These are phyloP conservation scores for Allobates femoralis DNA, from an alignment of 2,797 vertebrate species.

Conservation along the genomic window DNA sequence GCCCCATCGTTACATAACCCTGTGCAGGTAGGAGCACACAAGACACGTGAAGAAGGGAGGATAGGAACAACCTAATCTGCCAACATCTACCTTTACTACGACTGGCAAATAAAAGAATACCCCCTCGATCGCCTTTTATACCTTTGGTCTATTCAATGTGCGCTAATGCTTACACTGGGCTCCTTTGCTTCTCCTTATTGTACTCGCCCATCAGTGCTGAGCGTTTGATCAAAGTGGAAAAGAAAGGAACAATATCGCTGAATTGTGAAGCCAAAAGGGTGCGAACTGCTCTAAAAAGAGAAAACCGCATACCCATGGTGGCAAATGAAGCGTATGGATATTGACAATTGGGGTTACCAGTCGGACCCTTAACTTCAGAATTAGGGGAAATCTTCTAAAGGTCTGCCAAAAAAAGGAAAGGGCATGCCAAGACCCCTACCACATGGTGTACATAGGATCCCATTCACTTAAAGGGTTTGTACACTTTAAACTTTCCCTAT, in stretches of 20 bases:
- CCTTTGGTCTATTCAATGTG: neutral
- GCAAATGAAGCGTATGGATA: too few species aligned
- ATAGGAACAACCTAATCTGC: neutral
- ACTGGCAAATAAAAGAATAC: neutral
- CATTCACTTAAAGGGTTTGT: too few species aligned
- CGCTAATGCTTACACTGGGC: neutral
- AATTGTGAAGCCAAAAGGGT: neutral
- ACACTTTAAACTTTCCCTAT: too few species aligned
- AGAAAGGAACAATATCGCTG: neutral
- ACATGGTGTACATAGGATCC: too few species aligned
- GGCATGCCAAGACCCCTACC: too few species aligned
- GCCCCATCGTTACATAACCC: neutral
- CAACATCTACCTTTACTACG: neutral
- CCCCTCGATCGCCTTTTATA: neutral
- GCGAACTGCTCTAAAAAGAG: neutral
- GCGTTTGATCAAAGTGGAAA: neutral
- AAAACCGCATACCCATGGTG: too few species aligned
- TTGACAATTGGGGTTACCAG: too few species aligned
- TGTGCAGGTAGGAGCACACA: neutral
- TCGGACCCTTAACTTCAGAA: too few species aligned
- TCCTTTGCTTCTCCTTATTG: constrained; percentile 12
- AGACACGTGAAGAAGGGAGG: neutral
- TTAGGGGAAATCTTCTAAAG: too few species aligned
- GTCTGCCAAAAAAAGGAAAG: too few species aligned
- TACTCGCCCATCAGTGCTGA: neutral